A percentile compares a stretch with the other conserved stretches of the same genome.
Evolutionary conservation across 1,140 invertebrate genomes (phyloP).

Genomic region (Mesaphorura yosii): DNA sequence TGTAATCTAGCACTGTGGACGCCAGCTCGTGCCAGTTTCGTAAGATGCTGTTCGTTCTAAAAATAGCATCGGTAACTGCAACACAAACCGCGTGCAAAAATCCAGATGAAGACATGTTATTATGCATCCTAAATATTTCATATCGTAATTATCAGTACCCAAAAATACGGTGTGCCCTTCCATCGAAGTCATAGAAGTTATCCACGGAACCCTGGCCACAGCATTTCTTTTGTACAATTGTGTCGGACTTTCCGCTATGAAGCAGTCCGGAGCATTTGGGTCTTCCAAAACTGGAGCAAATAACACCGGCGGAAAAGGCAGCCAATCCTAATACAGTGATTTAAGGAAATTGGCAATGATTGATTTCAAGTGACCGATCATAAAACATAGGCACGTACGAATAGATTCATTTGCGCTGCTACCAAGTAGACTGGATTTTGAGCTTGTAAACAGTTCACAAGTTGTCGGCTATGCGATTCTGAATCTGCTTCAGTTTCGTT

Average conservation of each 20-base stretch:
- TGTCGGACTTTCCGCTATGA: slow-evolving; percentile 1
- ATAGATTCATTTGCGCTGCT: slow-evolving; percentile 11
- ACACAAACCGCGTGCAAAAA: not conserved
- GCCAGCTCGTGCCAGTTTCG: no score
- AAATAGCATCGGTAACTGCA: no score
- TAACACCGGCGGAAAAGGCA: slow-evolving; percentile 11
- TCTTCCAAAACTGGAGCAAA: slow-evolving; percentile 20
- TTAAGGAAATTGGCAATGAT: not conserved
- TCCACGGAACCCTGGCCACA: slow-evolving; percentile 11
- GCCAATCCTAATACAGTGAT: not conserved
- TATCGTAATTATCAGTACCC: slow-evolving; percentile 2
- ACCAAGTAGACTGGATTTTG: slow-evolving; percentile 3
- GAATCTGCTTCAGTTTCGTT: not conserved
- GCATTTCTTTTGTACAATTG: slow-evolving; percentile 1
- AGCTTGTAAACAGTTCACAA: slow-evolving; percentile 14
- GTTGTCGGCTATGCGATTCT: not conserved
- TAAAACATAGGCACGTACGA: not conserved
- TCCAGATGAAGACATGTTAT: not conserved
- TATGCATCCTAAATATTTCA: not conserved
- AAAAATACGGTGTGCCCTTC: slow-evolving; percentile 17
- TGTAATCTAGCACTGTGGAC: no score
- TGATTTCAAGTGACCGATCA: not conserved
- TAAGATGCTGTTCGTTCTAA: no score
- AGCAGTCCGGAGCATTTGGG: not conserved
- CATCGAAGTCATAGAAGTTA: slow-evolving; percentile 8